A percentile compares a stretch with the other conserved stretches of the same genome.
phyloP scores from a whole-genome alignment of 2,113 vertebrate species.

The Lipophrys pholis region DNA sequence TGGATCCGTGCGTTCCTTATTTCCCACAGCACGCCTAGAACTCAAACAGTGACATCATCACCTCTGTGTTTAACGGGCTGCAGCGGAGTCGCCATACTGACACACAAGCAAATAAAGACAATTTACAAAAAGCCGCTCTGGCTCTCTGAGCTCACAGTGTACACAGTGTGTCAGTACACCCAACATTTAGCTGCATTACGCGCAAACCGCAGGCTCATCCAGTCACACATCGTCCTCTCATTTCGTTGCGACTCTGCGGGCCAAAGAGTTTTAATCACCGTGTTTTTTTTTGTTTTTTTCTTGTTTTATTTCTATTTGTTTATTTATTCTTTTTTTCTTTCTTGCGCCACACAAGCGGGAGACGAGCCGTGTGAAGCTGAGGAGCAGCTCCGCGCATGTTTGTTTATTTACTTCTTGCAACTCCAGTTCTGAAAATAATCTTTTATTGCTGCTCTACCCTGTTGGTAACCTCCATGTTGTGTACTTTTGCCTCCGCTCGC shows the following conservation, averaged over 20 bases:
- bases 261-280: conserved; percentile 32
- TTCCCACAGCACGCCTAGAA: background rate
- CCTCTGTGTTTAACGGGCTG: background rate
- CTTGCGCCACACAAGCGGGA: conserved; percentile 33
- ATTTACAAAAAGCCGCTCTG: background rate
- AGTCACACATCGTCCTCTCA: conserved; percentile 40
- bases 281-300: too few species aligned
- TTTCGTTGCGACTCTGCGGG: conserved; percentile 23
- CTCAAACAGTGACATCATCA: background rate
- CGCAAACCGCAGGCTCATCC: conserved; percentile 27
- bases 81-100: background rate
- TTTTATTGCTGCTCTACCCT: conserved; percentile 15
- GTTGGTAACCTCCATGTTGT: conserved; percentile 38
- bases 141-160: background rate
- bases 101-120: background rate
- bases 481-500: conserved; percentile 26
- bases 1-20: background rate
- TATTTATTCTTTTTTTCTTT: too few species aligned
- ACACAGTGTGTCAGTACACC: conserved; percentile 15
- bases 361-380: background rate
- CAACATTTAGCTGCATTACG: conserved; percentile 31
- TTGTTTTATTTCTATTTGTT: background rate
- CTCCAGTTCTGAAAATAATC: conserved; percentile 50
- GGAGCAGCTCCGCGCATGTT: conserved; percentile 4
- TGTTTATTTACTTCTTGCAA: conserved; percentile 50